phyloP scores from a whole-genome alignment of 2,888 invertebrate genomes.

The Dryocosmus kuriphilus region DNA sequence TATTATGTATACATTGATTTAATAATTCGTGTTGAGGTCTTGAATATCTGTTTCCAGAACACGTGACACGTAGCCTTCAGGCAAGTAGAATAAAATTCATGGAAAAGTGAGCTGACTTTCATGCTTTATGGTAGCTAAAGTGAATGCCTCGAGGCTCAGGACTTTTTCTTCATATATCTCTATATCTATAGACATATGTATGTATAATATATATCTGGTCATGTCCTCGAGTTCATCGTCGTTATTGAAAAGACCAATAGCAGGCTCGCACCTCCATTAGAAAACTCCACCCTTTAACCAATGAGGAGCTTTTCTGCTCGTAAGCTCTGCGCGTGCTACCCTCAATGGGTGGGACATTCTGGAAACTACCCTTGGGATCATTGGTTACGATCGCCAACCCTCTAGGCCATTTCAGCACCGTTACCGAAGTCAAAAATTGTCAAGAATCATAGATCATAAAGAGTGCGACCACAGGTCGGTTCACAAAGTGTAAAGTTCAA shows the following conservation, averaged over 20 bases:
- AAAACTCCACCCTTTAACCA: slow-evolving; percentile 62
- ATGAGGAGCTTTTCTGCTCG: slow-evolving; percentile 46
- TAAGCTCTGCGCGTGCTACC: neutral
- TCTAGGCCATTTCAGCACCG: slow-evolving; percentile 9
- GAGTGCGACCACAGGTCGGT: slow-evolving; percentile 5
- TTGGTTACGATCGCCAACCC: slow-evolving; percentile 37
- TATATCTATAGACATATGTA: neutral
- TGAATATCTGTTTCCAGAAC: neutral
- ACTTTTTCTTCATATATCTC: neutral
- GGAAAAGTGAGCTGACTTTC: slow-evolving; percentile 21
- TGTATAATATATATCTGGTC: neutral
- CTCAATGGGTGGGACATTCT: slow-evolving; percentile 28
- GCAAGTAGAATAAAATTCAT: slow-evolving; percentile 11
- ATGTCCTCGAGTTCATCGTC: slow-evolving; percentile 19
- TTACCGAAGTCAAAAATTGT: slow-evolving; percentile 33
- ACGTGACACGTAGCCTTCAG: neutral
- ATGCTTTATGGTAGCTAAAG: slow-evolving; percentile 5
- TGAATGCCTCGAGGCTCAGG: slow-evolving; percentile 28
- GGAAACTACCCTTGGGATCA: slow-evolving; percentile 30
- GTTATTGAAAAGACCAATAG: slow-evolving; percentile 56
- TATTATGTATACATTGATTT: neutral
- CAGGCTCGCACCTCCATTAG: slow-evolving; percentile 55
- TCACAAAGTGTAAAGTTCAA: slow-evolving; percentile 22
- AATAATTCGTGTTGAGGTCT: slow-evolving; percentile 5
- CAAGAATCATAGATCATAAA: slow-evolving; percentile 30